Percentiles rank a stretch among this genome's conserved stretches.
Conservation (phyloP, 2,113 vertebrate genomes). For the Pandion haliaetus region DNA sequence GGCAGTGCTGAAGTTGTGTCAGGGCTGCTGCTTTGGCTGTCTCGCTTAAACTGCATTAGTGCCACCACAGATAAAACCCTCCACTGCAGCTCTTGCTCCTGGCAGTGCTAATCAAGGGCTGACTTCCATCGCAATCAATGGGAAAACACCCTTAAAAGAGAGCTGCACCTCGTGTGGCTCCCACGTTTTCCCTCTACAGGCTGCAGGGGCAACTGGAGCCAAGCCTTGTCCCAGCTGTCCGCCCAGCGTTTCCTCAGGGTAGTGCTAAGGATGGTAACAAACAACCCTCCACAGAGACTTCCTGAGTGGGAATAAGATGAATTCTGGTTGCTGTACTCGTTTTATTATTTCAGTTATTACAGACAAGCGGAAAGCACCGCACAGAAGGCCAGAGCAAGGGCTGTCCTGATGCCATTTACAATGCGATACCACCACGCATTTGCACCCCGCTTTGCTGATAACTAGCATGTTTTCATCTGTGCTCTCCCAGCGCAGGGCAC, state of each 20-base stretch:
- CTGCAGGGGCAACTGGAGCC: not conserved
- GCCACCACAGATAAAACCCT: not conserved
- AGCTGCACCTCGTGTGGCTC: accelerated
- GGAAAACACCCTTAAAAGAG: not conserved
- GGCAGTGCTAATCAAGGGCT: not conserved
- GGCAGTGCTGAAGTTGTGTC: not conserved
- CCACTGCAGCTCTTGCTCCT: not conserved
- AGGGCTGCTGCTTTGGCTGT: not conserved
- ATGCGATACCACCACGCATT: accelerated
- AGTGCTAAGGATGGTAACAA: not conserved
- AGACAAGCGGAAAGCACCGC: not conserved
- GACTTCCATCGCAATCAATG: not conserved
- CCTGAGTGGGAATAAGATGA: not conserved
- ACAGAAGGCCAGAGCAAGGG: not conserved
- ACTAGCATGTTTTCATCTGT: accelerated
- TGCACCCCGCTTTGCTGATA: not conserved
- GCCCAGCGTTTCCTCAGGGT: not conserved
- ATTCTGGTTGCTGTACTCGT: not conserved
- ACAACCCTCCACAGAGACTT: not conserved
- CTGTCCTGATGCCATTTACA: not conserved
- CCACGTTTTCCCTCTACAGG: not conserved
- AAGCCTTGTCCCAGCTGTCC: not conserved
- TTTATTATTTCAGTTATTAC: conserved; percentile 29
- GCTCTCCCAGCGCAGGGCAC: not conserved
- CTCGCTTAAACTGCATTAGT: not conserved